phyloP scores from a whole-genome alignment of 2,797 vertebrate genomes.

The Falco peregrinus region DNA sequence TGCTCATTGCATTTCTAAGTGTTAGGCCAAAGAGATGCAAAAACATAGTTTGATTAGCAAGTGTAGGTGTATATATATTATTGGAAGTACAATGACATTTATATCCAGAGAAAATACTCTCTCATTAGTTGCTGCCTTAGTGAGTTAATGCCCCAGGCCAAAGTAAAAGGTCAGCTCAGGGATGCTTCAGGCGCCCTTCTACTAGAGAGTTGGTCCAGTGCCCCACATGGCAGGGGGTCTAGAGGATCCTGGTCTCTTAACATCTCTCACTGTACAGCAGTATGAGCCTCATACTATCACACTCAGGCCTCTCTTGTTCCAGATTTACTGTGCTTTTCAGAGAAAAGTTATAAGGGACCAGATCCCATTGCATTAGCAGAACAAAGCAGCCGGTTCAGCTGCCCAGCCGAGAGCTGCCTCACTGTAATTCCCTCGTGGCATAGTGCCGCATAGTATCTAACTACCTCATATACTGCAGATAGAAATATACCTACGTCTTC shows the following conservation, averaged over 20 bases:
- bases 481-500: neutral
- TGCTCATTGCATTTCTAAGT: neutral
- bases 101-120: neutral
- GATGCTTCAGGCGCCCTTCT: neutral
- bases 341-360: neutral
- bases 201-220: neutral
- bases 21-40: neutral
- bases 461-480: neutral
- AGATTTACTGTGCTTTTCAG: neutral
- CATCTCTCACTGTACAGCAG: neutral
- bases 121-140: neutral
- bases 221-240: fast-evolving
- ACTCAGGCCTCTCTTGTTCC: neutral
- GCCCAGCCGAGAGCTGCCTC: neutral
- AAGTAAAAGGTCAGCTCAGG: neutral
- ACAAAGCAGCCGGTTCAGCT: neutral
- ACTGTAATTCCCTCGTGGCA: fast-evolving
- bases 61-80: neutral
- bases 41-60: neutral
- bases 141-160: neutral
- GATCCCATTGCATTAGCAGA: neutral
- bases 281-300: neutral
- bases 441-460: fast-evolving
- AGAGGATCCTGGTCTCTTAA: neutral
- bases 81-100: neutral